Evolutionary conservation across 2,888 invertebrate species (phyloP).

Genomic region (Tetramorium bicarinatum): DNA sequence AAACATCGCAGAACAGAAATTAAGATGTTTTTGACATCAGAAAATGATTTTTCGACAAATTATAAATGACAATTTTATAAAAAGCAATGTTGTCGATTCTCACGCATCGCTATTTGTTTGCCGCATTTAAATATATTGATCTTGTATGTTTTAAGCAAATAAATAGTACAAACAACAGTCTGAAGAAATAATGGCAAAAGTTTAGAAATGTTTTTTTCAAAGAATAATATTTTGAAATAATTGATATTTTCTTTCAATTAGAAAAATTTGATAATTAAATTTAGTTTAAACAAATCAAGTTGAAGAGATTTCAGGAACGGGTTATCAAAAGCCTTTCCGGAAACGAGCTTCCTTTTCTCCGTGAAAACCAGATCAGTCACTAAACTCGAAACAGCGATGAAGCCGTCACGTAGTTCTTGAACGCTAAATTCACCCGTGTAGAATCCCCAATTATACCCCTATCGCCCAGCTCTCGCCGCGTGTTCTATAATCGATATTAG

Average conservation of each 20-base stretch:
- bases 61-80: background rate
- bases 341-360: background rate
- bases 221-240: background rate
- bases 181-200: background rate
- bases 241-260: background rate
- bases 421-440: background rate
- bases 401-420: background rate
- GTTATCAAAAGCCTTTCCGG: background rate
- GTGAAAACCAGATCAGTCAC: background rate
- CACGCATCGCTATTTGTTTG: background rate
- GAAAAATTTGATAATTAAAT: background rate
- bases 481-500: conserved; percentile 26
- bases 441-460: conserved; percentile 7
- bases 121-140: background rate
- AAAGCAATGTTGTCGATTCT: background rate
- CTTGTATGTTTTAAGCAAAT: background rate
- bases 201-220: background rate
- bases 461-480: conserved; percentile 17
- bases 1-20: background rate
- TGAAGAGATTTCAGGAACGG: background rate
- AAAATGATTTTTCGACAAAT: conserved; percentile 2
- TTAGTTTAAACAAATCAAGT: background rate
- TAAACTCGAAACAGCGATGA: background rate
- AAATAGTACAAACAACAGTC: background rate
- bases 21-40: background rate